A percentile compares a stretch with the other conserved stretches of the same genome.
Evolutionary conservation across 2,888 invertebrate genomes (phyloP).

Genomic region (Odontocerum albicorne): DNA sequence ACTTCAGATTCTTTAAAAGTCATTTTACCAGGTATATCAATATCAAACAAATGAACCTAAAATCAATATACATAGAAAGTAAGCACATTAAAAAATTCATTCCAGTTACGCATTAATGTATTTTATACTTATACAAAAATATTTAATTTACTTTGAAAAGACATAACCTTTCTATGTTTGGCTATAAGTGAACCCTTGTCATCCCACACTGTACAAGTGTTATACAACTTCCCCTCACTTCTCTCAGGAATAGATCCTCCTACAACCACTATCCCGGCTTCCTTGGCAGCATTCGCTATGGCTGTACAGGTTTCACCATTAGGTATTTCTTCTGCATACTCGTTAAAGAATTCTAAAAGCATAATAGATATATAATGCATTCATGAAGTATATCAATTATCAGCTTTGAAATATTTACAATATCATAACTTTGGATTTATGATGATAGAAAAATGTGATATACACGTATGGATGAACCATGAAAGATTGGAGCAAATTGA

Average conservation of each 20-base stretch:
- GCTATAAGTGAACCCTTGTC: slow-evolving; percentile 76
- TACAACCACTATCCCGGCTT: slow-evolving; percentile 75
- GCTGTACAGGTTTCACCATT: slow-evolving; percentile 72
- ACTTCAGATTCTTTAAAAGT: slow-evolving; percentile 90
- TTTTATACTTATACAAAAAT: too few relatives aligned
- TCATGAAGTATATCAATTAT: too few relatives aligned
- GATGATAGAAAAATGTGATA: too few relatives aligned
- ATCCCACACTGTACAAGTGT: slow-evolving; percentile 88
- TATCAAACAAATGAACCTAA: slow-evolving; percentile 93
- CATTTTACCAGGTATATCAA: slow-evolving; percentile 91
- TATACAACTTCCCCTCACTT: slow-evolving; percentile 69
- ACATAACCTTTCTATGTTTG: slow-evolving; percentile 84
- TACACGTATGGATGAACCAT: too few relatives aligned
- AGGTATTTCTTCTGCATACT: slow-evolving; percentile 86
- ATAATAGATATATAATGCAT: too few relatives aligned
- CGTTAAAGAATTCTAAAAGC: slow-evolving; percentile 67
- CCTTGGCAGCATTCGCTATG: slow-evolving; percentile 74
- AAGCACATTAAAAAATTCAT: too few relatives aligned
- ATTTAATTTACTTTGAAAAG: neutral
- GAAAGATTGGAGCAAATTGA: too few relatives aligned
- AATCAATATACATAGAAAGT: too few relatives aligned
- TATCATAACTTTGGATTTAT: too few relatives aligned
- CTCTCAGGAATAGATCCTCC: slow-evolving; percentile 91
- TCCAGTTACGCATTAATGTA: too few relatives aligned
- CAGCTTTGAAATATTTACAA: too few relatives aligned